Conservation (phyloP, 2,797 vertebrate genomes). For the Bradypodion ventrale region DNA sequence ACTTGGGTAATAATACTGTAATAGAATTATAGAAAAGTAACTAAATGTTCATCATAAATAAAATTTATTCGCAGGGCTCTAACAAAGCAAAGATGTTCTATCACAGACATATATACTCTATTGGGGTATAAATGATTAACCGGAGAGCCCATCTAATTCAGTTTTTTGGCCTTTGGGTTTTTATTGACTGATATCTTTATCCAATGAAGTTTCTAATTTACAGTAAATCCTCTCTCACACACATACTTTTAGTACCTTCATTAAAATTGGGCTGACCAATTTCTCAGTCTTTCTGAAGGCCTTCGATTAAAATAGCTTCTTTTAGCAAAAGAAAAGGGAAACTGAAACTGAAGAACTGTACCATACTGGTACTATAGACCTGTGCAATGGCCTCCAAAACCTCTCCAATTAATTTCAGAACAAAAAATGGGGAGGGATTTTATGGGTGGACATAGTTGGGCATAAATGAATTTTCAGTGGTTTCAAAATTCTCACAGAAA, state of each 20-base stretch:
- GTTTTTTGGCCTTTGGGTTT: not conserved
- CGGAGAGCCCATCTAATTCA: not conserved
- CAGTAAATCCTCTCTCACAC: accelerated
- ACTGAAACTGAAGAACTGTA: not conserved
- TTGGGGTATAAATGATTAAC: constrained; percentile 22
- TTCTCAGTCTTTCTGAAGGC: not conserved
- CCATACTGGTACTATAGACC: not conserved
- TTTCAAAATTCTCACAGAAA: too few species aligned
- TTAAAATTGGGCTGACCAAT: not conserved
- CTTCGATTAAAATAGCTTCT: not conserved
- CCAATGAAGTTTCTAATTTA: not conserved
- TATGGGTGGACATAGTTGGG: not conserved
- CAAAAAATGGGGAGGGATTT: too few species aligned
- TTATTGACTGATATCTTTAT: accelerated
- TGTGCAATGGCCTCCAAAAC: not conserved
- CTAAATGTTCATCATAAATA: constrained; percentile 45
- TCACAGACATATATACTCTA: not conserved
- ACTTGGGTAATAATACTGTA: constrained; percentile 39
- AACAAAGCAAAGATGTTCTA: accelerated
- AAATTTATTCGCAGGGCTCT: not conserved
- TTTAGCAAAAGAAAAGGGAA: not conserved
- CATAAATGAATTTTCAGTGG: too few species aligned
- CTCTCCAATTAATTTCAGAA: not conserved
- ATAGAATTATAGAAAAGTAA: constrained; percentile 58
- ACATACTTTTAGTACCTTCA: accelerated